phyloP scores from a whole-genome alignment of 2,113 vertebrate species.

The Mobula hypostoma region DNA sequence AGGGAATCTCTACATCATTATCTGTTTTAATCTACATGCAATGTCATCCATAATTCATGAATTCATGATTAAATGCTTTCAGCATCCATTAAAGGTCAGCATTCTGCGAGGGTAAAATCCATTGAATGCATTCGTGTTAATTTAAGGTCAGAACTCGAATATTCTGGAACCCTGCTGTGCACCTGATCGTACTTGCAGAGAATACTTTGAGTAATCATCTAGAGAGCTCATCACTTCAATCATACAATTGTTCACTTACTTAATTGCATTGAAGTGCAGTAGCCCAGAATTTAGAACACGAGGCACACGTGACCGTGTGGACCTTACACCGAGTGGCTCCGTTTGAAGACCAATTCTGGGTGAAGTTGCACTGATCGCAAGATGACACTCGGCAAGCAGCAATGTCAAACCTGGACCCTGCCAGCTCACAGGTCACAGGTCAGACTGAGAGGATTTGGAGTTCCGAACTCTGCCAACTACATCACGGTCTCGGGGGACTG shows the following conservation, averaged over 20 bases:
- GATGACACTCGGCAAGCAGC: no score
- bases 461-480: no score
- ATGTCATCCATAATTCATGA: slow-evolving; percentile 10
- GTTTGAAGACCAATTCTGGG: no score
- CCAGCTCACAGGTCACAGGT: no score
- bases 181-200: not conserved
- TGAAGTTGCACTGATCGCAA: no score
- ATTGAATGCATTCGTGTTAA: not conserved
- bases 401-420: no score
- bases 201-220: not conserved
- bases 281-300: no score
- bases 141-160: not conserved
- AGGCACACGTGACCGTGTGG: no score
- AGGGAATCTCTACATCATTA: not conserved
- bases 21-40: not conserved
- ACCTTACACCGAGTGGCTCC: no score
- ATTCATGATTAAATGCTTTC: not conserved
- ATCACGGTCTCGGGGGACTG: no score
- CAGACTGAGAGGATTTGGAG: no score
- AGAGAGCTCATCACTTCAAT: not conserved
- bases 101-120: not conserved
- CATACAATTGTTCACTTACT: not conserved
- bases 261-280: not conserved
- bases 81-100: not conserved
- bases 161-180: not conserved